A percentile compares a stretch with the other conserved stretches of the same genome.
Evolutionary conservation across 2,888 invertebrate species (phyloP).

Genomic region (Microplitis manilae): DNA sequence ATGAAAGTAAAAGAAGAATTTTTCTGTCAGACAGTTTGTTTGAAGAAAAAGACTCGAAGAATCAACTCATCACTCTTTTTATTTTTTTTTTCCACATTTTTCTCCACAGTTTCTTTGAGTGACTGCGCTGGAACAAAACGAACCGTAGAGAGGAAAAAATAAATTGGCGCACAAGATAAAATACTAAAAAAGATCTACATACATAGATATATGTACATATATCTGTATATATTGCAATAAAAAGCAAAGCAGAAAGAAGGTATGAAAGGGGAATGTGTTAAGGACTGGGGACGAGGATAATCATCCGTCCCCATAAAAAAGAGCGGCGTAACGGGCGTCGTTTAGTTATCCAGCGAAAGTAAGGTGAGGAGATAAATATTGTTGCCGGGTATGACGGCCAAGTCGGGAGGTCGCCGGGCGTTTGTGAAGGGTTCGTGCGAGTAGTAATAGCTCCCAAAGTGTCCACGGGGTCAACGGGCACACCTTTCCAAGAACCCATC

Average conservation of each 20-base stretch:
- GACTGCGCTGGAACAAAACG: background rate
- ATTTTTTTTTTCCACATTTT: conserved; percentile 20
- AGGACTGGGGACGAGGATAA: conserved; percentile 26
- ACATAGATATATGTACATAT: background rate
- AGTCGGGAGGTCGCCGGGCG: conserved; percentile 60
- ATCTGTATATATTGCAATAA: background rate
- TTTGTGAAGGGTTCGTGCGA: conserved; percentile 36
- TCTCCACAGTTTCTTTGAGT: conserved; percentile 13
- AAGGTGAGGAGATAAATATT: conserved; percentile 15
- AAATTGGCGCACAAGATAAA: background rate
- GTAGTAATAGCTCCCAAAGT: conserved; percentile 18
- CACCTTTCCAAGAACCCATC: background rate
- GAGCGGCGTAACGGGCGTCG: background rate
- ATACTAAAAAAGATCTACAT: background rate
- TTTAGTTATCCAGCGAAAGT: background rate
- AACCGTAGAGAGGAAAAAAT: background rate
- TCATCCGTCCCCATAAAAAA: conserved; percentile 8
- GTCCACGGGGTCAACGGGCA: conserved; percentile 1
- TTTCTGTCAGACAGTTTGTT: background rate
- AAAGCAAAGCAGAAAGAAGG: background rate
- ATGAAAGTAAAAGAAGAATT: conserved; percentile 9
- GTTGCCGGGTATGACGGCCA: conserved; percentile 65
- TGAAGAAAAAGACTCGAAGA: conserved; percentile 9
- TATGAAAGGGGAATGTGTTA: conserved; percentile 26
- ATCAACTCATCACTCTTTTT: background rate